phyloP scores from a whole-genome alignment of 2,113 vertebrate genomes.

The Synchiropus splendidus region DNA sequence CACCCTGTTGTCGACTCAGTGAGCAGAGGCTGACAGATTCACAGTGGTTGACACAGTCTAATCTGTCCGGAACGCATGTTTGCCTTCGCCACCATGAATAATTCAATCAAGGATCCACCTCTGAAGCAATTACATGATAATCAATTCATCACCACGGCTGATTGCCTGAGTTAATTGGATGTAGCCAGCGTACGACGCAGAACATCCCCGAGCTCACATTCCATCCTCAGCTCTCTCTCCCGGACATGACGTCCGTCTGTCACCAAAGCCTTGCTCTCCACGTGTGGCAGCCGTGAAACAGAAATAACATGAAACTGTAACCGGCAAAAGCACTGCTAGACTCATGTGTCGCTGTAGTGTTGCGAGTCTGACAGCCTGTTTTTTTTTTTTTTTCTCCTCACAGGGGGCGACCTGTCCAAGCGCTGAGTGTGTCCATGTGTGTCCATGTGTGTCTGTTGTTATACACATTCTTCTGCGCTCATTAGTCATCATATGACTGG shows the following conservation, averaged over 20 bases:
- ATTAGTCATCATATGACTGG: conserved; percentile 60
- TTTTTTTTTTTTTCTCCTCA: conserved; percentile 7
- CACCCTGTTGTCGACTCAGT: no score
- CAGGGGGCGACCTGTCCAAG: conserved; percentile 68
- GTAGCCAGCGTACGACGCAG: conserved; percentile 25
- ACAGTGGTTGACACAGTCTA: not conserved
- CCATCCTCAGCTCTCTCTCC: not conserved
- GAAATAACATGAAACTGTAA: no score
- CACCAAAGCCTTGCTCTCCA: no score
- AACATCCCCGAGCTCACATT: conserved; percentile 19
- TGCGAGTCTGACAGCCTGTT: no score
- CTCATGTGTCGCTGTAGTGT: no score
- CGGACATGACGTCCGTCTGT: conserved; percentile 21
- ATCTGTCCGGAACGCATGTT: conserved; percentile 13
- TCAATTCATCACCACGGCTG: conserved; percentile 53
- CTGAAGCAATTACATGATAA: conserved; percentile 45
- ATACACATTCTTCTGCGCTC: conserved; percentile 33
- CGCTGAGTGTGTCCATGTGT: conserved; percentile 43
- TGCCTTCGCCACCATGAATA: conserved; percentile 32
- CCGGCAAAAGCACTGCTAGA: no score
- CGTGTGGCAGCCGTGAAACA: no score
- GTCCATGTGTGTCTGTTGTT: no score
- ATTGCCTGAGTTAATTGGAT: conserved; percentile 59
- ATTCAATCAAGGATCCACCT: conserved; percentile 44
- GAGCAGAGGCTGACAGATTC: not conserved